These are phyloP conservation scores for Brachionus manjavacas DNA, from an alignment of 1,140 invertebrate species.

Conservation along the genomic window DNA sequence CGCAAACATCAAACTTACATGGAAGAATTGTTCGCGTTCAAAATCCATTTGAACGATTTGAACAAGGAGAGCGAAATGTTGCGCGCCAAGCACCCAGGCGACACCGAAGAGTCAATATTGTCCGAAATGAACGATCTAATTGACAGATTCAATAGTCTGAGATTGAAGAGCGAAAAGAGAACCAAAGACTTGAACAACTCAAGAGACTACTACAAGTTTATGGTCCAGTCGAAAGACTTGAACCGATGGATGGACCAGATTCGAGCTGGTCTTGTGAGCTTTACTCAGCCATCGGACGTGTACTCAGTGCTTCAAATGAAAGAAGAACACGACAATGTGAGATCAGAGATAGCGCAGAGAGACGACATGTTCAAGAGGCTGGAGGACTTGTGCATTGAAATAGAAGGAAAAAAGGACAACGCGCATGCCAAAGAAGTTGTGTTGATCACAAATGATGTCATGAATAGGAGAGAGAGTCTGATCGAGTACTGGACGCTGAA, in stretches of 20 bases:
- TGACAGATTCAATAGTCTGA: background rate
- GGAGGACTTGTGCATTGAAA: slow-evolving; percentile 9
- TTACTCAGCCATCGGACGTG: background rate
- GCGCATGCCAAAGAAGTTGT: background rate
- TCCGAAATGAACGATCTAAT: slow-evolving; percentile 31
- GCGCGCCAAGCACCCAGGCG: background rate
- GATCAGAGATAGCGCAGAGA: slow-evolving; percentile 16
- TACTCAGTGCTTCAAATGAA: background rate
- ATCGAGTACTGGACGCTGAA: background rate
- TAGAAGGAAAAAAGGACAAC: background rate
- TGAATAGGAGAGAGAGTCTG: background rate
- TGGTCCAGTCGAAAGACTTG: background rate
- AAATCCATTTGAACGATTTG: slow-evolving; percentile 12
- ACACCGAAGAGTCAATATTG: background rate
- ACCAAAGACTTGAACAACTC: background rate
- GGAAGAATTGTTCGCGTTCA: background rate
- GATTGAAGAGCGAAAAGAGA: background rate
- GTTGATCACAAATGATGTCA: background rate
- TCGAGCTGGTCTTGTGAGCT: background rate
- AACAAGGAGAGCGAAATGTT: background rate
- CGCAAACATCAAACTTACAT: slow-evolving; percentile 20
- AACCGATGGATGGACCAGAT: background rate
- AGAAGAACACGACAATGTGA: background rate
- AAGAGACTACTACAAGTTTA: background rate
- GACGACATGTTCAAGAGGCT: slow-evolving; percentile 13